Percentiles rank a stretch among this genome's conserved stretches.
Conservation (phyloP, 64 coral and sea anemone species). For the Dendronephthya gigantea region DNA sequence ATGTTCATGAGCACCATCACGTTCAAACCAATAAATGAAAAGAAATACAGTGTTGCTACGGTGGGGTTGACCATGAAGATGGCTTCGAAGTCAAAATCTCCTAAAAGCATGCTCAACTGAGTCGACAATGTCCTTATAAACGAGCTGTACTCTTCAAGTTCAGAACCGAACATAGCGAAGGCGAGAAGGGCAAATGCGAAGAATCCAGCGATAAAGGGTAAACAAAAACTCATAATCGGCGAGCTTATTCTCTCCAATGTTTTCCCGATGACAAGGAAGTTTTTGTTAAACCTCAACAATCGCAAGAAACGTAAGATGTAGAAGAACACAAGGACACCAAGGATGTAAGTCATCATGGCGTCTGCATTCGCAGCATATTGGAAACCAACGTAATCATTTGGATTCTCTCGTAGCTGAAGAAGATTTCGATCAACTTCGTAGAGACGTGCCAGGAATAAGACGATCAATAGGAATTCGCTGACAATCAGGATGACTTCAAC, state of each 20-base stretch:
- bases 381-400: slow-evolving; percentile 78
- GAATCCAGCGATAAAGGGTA: slow-evolving; percentile 54
- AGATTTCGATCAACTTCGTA: slow-evolving; percentile 62
- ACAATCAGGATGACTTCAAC: slow-evolving; percentile 63
- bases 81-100: slow-evolving; percentile 67
- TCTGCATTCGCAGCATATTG: slow-evolving; percentile 78
- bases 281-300: slow-evolving; percentile 64
- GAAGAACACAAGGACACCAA: slow-evolving; percentile 72
- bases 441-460: slow-evolving; percentile 54
- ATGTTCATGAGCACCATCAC: slow-evolving; percentile 91
- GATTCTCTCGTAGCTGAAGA: slow-evolving; percentile 53
- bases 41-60: slow-evolving; percentile 65
- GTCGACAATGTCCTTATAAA: slow-evolving; percentile 40
- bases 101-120: slow-evolving; percentile 59
- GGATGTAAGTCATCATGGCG: slow-evolving; percentile 41
- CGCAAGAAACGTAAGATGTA: slow-evolving; percentile 70
- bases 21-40: slow-evolving; percentile 75
- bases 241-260: slow-evolving; percentile 47
- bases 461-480: slow-evolving; percentile 51
- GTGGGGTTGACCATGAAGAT: slow-evolving; percentile 30
- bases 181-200: slow-evolving; percentile 41
- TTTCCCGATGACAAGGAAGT: slow-evolving; percentile 35
- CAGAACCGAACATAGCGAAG: slow-evolving; percentile 38
- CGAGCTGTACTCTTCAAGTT: slow-evolving; percentile 35
- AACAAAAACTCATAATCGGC: slow-evolving; percentile 43